phyloP scores from a whole-genome alignment of 2,888 invertebrate species.

The Pterostichus niger region DNA sequence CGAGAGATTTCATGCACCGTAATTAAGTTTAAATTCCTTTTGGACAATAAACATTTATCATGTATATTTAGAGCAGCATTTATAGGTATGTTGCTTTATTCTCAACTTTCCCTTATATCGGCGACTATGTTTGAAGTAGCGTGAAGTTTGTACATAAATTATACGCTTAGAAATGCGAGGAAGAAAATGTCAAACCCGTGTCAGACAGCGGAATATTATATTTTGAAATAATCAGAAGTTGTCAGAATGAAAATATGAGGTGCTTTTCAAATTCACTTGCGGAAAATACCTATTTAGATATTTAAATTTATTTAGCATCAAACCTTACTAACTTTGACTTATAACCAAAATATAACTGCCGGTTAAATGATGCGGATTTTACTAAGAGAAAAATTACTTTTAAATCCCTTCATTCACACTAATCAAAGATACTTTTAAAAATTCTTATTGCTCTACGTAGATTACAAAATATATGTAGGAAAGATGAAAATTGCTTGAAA shows the following conservation, averaged over 20 bases:
- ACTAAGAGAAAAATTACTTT: too few species aligned
- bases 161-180: conserved; percentile 21
- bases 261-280: conserved; percentile 19
- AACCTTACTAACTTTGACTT: too few species aligned
- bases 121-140: neutral
- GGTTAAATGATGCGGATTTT: too few species aligned
- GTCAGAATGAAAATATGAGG: neutral
- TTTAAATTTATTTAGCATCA: neutral
- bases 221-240: conserved; percentile 51
- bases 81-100: neutral
- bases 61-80: neutral
- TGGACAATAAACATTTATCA: neutral
- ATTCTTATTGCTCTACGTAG: too few species aligned
- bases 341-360: too few species aligned
- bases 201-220: neutral
- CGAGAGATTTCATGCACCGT: too few species aligned
- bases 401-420: too few species aligned
- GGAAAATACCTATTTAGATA: neutral
- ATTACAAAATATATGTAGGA: too few species aligned
- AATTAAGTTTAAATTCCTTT: too few species aligned
- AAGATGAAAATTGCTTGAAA: too few species aligned
- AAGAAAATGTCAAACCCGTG: conserved; percentile 49
- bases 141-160: conserved; percentile 40
- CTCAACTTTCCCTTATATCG: conserved; percentile 1
- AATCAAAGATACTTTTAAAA: too few species aligned